Evolutionary conservation across 2,888 invertebrate genomes (phyloP).

Genomic region (Tanytarsus gracilentus): DNA sequence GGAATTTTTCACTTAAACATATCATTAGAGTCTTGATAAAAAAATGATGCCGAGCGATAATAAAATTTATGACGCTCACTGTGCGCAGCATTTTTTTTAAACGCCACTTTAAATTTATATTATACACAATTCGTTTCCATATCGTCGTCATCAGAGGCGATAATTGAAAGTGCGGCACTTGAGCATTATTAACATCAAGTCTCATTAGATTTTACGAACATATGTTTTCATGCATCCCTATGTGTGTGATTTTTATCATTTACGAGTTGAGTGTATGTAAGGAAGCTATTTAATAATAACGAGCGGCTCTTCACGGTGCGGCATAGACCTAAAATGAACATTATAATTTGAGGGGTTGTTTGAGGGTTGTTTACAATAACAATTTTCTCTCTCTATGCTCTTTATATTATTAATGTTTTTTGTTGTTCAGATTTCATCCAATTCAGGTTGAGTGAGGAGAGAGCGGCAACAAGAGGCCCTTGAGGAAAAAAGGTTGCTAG

Average conservation of each 20-base stretch:
- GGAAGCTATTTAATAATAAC: slow-evolving; percentile 29
- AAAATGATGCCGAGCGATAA: slow-evolving; percentile 17
- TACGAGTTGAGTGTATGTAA: slow-evolving; percentile 4
- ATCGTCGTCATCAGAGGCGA: no score
- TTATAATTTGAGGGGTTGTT: slow-evolving; percentile 28
- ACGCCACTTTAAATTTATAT: slow-evolving; percentile 14
- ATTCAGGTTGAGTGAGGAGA: no score
- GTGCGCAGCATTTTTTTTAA: neutral
- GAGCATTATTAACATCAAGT: neutral
- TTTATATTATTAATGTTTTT: neutral
- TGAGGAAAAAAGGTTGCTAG: no score
- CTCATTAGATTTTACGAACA: slow-evolving; percentile 20
- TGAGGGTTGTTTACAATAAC: slow-evolving; percentile 25
- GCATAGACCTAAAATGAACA: slow-evolving; percentile 16
- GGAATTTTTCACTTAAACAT: slow-evolving; percentile 27
- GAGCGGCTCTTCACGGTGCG: neutral
- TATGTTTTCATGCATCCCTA: slow-evolving; percentile 1
- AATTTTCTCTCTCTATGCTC: no score
- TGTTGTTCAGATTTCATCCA: neutral
- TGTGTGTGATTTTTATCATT: slow-evolving; percentile 21
- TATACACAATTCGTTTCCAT: neutral
- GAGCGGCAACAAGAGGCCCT: no score
- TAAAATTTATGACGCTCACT: neutral
- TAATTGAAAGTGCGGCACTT: neutral
- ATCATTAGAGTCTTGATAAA: slow-evolving; percentile 16